Base-by-base conservation (phyloP, 2,113 vertebrate genomes). In the Leptosomus discolor region DNA sequence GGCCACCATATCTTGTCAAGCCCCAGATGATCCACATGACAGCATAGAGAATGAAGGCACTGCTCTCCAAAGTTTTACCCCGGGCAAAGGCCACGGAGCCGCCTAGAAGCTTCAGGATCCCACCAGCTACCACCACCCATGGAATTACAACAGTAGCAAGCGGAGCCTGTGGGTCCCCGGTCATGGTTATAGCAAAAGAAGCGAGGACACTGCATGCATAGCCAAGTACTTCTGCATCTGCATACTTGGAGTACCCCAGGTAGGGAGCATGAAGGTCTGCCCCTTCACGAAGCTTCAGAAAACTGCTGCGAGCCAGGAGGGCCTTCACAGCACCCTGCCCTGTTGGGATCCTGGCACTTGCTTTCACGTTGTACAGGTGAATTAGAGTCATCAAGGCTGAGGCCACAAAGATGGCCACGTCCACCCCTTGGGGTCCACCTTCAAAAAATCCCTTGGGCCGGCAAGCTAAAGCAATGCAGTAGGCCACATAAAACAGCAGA, bases 11-110 rank as follows among this genome's bases (percentile, higher is more conserved):
- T 45, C 99, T 98, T 1, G 98, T 94, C 88, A 99, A 90, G 36
- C 99, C 99, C 99, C 99, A 99, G 65, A 99, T 98, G n/a, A 97
- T 90, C 99, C 99, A 99, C 98, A 99, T 98, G 67, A 98, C 51
- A 11, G 98, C 98, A 20, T 99, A 99, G 48, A 99, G 96, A 51
- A 98, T 98, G 92, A 99, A 99, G 45, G 98, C 98, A 2, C 98
- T 98, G 96, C 99, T 99, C 96, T 99, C 99, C 60, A 99, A 97
- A 29, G 99, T 99, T 97, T 99, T 99, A 60, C 99, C 99, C 27
- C 98, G 96, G 53, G 99, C 97, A 85, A 99, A 99, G 17, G 98
- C 98, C 74, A 99, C 98, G 0, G 98, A 98, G 32, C 99, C 99
- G 0, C 98, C 94, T 2, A 99, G 90, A 27, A 99, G 84, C 97